Evolutionary conservation across 2,888 invertebrate genomes (phyloP).

Genomic region (Melitaea athalia): DNA sequence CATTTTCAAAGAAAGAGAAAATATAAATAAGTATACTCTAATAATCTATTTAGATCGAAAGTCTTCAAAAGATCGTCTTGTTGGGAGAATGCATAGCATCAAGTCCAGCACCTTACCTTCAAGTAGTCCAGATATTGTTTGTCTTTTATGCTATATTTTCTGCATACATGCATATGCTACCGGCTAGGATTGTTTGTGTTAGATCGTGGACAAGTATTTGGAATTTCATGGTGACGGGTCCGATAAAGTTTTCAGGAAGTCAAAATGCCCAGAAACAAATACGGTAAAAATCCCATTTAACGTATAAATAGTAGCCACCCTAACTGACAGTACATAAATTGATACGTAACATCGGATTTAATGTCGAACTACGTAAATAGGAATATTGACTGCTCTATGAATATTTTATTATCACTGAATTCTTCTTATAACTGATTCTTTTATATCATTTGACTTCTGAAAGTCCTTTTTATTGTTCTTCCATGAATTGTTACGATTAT

Average conservation of each 20-base stretch:
- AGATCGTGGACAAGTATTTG: neutral
- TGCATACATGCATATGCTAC: neutral
- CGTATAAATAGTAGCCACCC: conserved; percentile 21
- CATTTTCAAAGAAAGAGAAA: too few species aligned
- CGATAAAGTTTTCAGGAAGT: too few species aligned
- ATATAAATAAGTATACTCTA: too few species aligned
- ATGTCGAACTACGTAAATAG: conserved; percentile 38
- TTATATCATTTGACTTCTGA: conserved; percentile 10
- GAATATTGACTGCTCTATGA: conserved; percentile 42
- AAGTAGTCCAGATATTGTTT: too few species aligned
- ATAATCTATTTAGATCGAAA: too few species aligned
- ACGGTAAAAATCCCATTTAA: too few species aligned
- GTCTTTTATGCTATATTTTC: too few species aligned
- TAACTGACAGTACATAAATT: conserved; percentile 37
- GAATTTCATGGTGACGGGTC: too few species aligned
- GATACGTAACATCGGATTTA: conserved; percentile 40
- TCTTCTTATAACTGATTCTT: conserved; percentile 23
- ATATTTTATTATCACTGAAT: conserved; percentile 42
- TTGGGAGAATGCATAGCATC: too few species aligned
- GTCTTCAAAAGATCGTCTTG: too few species aligned
- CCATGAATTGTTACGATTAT: conserved; percentile 10
- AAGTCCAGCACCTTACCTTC: too few species aligned
- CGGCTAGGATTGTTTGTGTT: neutral
- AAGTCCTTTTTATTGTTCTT: conserved; percentile 29
- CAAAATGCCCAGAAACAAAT: too few species aligned